A percentile compares a stretch with the other conserved stretches of the same genome.
These are phyloP conservation scores for Eulemur macaco DNA, from an alignment of 2,113 vertebrate genomes.

Conservation along the genomic window DNA sequence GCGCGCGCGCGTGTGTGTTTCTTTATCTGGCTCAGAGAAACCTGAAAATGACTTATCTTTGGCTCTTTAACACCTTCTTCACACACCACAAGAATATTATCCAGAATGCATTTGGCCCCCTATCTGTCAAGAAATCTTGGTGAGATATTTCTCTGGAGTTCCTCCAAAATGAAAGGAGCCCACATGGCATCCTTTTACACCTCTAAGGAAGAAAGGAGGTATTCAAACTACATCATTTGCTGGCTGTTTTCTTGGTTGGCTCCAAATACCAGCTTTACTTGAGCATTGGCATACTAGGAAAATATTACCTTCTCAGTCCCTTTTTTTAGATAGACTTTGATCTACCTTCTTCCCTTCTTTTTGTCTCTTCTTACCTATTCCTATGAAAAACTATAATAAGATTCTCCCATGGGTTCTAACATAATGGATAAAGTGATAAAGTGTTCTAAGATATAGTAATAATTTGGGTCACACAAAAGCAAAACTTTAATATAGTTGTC, in stretches of 20 bases:
- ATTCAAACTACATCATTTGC: conserved; percentile 64
- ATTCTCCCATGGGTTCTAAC: neutral
- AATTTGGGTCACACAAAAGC: conserved; percentile 7
- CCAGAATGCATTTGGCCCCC: conserved; percentile 68
- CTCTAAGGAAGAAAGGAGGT: conserved; percentile 70
- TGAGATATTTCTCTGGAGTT: conserved; percentile 79
- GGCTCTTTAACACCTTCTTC: conserved; percentile 76
- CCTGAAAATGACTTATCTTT: conserved; percentile 76
- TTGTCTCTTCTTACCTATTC: neutral
- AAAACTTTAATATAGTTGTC: neutral
- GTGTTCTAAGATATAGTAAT: conserved; percentile 24
- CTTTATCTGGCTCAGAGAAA: conserved; percentile 65
- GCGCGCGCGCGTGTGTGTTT: neutral
- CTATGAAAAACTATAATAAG: neutral
- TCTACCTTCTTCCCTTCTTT: neutral
- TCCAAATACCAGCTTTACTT: conserved; percentile 61
- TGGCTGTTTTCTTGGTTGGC: conserved; percentile 70
- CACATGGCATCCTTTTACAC: conserved; percentile 79
- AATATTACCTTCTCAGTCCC: conserved; percentile 65
- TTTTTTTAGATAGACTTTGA: conserved; percentile 47
- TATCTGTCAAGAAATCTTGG: conserved; percentile 73
- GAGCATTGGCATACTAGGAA: conserved; percentile 66
- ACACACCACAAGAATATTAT: conserved; percentile 65
- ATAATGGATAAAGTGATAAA: neutral
- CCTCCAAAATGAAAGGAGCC: conserved; percentile 70